Conservation (phyloP, 2,797 vertebrate species). For the Scyliorhinus canicula region DNA sequence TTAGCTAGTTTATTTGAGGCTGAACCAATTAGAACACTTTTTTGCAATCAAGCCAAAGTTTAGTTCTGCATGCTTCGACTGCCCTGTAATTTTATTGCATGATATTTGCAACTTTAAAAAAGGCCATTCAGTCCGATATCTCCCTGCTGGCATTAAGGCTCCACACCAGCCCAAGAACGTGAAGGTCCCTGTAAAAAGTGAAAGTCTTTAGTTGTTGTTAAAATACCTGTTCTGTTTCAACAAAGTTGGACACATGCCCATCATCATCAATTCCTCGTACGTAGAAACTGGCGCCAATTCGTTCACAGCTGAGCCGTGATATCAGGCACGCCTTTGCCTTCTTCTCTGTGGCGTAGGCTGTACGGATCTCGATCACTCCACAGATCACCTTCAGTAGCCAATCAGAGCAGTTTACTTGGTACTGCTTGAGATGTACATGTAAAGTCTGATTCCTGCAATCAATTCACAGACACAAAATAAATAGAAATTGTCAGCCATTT, state of each 20-base stretch:
- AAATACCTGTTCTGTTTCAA: constrained; percentile 68
- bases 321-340: constrained; percentile 69
- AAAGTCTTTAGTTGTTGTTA: not conserved
- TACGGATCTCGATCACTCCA: constrained; percentile 62
- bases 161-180: not conserved
- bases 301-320: constrained; percentile 63
- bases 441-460: constrained; percentile 59
- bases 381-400: constrained; percentile 68
- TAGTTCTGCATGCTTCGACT: not conserved
- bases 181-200: not conserved
- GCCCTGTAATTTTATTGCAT: not conserved
- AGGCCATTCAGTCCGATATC: not conserved
- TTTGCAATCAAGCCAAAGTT: not conserved
- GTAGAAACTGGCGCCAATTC: constrained; percentile 57
- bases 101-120: not conserved
- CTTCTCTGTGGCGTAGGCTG: constrained; percentile 64
- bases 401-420: constrained; percentile 64
- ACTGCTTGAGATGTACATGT: constrained; percentile 60
- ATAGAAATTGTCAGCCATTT: not conserved
- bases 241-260: constrained; percentile 65
- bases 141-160: not conserved
- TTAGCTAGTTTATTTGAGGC: too few relatives aligned
- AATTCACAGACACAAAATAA: not conserved
- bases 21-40: not conserved
- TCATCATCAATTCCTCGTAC: constrained; percentile 60